Evolutionary conservation across 2,888 invertebrate genomes (phyloP), one percentile per base, ranked within the genome.

Genomic region (Dysmachus trigonus): DNA sequence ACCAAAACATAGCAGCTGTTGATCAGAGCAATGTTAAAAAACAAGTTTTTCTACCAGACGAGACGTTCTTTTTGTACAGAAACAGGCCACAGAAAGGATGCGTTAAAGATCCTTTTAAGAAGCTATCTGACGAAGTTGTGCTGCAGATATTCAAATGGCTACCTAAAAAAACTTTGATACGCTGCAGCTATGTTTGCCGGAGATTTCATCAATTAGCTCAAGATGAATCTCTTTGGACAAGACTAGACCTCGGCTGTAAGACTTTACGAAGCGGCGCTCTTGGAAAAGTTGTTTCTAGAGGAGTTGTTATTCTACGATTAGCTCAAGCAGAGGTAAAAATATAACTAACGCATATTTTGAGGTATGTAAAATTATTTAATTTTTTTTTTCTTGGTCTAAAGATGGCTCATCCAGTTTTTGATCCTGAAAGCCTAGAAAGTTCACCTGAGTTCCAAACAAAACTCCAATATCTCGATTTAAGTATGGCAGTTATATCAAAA

Each of bases 221-320:
- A 84, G 98, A 98, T 91, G 97, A 97, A 89, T 95, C 95, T 0
- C 91, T 98, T 0, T 98, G 98, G 98, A 95, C 95, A 71, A 93
- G 97, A 22, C 91, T 98, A 88, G 98, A 98, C 91, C 92, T 97
- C 22, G 95, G 96, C 8, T 94, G 95, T 87, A 95, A 95, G 89
- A 94, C 94, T 0, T 90, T 98, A 8, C 92, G 93, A 18, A 93
- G 94, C 13, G 95, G 95, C 72, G 95, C 95, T 0, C 90, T 98
- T 8, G 96, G 96, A 1, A 93, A 95, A 88, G 94, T 98, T 87
- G 89, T 98, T n/a, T 93, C 94, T 15, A 93, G 96, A 88, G 97
- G 97, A 89, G 96, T 97, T 0, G 93, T 95, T 79, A 95, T 97
- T 84, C 92, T 98, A 6, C 93, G 98, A 87, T 93, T 98, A 71